Evolutionary conservation across 2,888 invertebrate genomes (phyloP).

Genomic region (Furcula furcula): DNA sequence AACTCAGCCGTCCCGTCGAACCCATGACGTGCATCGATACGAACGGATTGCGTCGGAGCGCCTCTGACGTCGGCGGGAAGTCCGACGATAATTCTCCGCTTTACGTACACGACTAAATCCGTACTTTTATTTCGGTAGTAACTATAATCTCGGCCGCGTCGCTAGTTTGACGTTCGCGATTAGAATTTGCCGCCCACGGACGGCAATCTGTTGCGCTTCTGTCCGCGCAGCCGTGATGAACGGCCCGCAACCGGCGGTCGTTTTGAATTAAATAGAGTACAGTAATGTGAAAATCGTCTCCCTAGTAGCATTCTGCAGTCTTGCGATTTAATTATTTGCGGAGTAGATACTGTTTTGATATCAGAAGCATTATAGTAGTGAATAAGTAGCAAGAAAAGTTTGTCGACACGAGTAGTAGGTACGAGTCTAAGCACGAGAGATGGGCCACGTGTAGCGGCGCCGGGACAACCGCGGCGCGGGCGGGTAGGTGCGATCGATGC

Average conservation of each 20-base stretch:
- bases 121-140: constrained; percentile 64
- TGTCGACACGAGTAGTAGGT: constrained; percentile 22
- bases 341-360: constrained; percentile 2
- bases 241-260: constrained; percentile 32
- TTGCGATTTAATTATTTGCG: constrained; percentile 1
- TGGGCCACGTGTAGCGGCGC: constrained; percentile 48
- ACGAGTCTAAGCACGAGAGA: constrained; percentile 38
- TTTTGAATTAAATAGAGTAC: constrained; percentile 39
- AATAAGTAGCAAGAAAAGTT: constrained; percentile 16
- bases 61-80: constrained; percentile 60
- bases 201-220: constrained; percentile 72
- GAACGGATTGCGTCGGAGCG: constrained; percentile 41
- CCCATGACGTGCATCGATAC: constrained; percentile 39
- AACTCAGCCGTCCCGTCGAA: constrained; percentile 11
- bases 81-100: constrained; percentile 52
- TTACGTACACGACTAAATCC: constrained; percentile 64
- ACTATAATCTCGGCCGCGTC: constrained; percentile 52
- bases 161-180: constrained; percentile 49
- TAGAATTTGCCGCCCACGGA: constrained; percentile 69
- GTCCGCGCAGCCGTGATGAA: constrained; percentile 57
- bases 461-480: constrained; percentile 43
- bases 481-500: constrained; percentile 59
- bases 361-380: constrained; percentile 2
- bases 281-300: constrained; percentile 3
- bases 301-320: constrained; percentile 1